Evolutionary conservation across 2,888 invertebrate species (phyloP), one percentile per base, ranked within the genome.

Genomic region (Andricus curvator): DNA sequence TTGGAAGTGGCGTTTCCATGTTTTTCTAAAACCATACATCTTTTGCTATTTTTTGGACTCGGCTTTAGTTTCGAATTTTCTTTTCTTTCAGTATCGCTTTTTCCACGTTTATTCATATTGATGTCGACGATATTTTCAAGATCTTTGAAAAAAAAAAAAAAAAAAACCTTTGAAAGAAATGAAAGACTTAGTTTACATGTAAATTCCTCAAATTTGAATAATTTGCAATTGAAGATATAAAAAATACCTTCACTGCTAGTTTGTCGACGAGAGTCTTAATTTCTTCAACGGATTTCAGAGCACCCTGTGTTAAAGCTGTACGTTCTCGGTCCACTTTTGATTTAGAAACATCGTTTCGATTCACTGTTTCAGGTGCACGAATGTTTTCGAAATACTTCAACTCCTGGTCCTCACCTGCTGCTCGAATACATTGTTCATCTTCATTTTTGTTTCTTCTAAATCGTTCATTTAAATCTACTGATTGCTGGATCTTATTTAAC

Each of bases 201-300:
- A 22, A 13, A 13, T 25, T 8, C 25, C 25, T 62, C 5, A 4
- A 62, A 25, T 5, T 25, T 62, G 4, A 62, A 25, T n/a, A 62
- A 82, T 41, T 48, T 77, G n/a, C 5, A 6, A 67, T 48, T 41
- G 48, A 44, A 62, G 6, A 65, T 22, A 48, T 76, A 41, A 62
- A 64, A 66, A 44, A 33, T 48, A 76, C 89, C 82, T 90, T 90
- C 17, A 80, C 80, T 29, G 87, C 82, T 29, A 90, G 78, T 68
- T 85, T 85, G 77, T 87, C 83, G 17, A 85, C 86, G 4, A 90
- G 82, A 22, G 85, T 82, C 78, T 86, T 85, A 20, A 89, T 89
- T 78, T 90, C 88, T 25, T 83, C 82, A 22, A 90, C 84, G 1
- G 88, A 86, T 68, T 80, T 81, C 37, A 81, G 81, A 13, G 85